phyloP scores from a whole-genome alignment of 2,113 vertebrate species.

The Ellobius talpinus region DNA sequence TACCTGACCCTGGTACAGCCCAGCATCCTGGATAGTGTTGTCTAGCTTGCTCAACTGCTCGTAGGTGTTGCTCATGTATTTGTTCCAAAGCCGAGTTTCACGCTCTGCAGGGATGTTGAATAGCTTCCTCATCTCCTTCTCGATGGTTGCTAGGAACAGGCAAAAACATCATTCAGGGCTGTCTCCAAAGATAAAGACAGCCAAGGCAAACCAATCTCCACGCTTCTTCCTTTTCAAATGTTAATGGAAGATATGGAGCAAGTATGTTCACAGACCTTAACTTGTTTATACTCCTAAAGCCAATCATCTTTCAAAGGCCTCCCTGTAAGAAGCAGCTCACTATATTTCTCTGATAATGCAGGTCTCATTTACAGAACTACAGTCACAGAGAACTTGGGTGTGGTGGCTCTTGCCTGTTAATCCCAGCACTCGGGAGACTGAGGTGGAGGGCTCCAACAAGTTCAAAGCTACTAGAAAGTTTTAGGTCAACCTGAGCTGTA shows the following conservation, averaged over 20 bases:
- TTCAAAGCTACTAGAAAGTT: not conserved
- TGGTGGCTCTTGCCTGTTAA: not conserved
- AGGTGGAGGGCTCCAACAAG: not conserved
- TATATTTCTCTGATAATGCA: not conserved
- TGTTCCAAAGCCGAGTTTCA: slow-evolving; percentile 97
- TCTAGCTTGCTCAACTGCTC: slow-evolving; percentile 96
- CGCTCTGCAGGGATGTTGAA: slow-evolving; percentile 94
- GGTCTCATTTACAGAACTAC: not conserved
- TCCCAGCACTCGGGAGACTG: not conserved
- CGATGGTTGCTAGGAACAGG: slow-evolving; percentile 91
- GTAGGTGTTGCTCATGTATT: slow-evolving; percentile 95
- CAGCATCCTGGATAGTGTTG: slow-evolving; percentile 97
- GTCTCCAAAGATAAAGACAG: not conserved
- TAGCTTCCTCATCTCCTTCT: slow-evolving; percentile 95
- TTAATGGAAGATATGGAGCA: not conserved
- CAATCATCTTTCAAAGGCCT: not conserved
- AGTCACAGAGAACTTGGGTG: not conserved
- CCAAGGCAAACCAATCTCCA: not conserved
- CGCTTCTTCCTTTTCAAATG: not conserved
- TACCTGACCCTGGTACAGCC: slow-evolving; percentile 98
- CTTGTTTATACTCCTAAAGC: not conserved
- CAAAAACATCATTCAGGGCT: not conserved
- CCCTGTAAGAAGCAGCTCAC: not conserved
- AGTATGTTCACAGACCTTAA: not conserved
- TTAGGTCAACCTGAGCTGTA: not conserved